These are phyloP conservation scores for Albula goreensis DNA, from an alignment of 2,113 vertebrate genomes.

Conservation along the genomic window DNA sequence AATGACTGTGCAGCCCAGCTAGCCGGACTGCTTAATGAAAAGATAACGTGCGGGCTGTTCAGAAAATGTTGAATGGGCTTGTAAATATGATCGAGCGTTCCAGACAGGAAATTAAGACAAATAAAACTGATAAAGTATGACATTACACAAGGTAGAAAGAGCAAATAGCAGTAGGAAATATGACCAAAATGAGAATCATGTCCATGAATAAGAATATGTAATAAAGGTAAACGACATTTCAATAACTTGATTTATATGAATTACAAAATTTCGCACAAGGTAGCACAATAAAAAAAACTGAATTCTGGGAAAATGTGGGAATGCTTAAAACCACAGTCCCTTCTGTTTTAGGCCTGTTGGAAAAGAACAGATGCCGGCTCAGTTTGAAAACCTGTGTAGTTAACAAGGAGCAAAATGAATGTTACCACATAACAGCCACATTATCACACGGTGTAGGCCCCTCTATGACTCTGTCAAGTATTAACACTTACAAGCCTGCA, in stretches of 20 bases:
- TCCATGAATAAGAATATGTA: background rate
- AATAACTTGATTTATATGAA: background rate
- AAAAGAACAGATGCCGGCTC: background rate
- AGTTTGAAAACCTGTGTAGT: background rate
- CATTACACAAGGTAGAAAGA: no score
- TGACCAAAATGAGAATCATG: no score
- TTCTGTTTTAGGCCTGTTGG: background rate
- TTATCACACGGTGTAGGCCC: background rate
- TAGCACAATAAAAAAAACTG: background rate
- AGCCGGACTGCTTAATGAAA: no score
- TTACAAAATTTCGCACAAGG: background rate
- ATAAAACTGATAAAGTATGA: no score
- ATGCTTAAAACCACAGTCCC: background rate
- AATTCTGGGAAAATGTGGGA: background rate
- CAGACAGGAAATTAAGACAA: no score
- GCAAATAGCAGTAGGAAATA: no score
- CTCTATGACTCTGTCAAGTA: background rate
- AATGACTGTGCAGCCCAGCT: no score
- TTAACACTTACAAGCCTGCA: background rate
- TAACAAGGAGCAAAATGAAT: background rate
- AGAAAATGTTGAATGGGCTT: no score
- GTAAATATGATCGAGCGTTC: no score
- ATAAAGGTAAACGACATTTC: background rate
- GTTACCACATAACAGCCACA: background rate
- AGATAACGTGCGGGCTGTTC: no score